Percentiles rank a stretch among this genome's conserved stretches.
Evolutionary conservation across 1,140 invertebrate species (phyloP).

Genomic region (Brachionus sp.): DNA sequence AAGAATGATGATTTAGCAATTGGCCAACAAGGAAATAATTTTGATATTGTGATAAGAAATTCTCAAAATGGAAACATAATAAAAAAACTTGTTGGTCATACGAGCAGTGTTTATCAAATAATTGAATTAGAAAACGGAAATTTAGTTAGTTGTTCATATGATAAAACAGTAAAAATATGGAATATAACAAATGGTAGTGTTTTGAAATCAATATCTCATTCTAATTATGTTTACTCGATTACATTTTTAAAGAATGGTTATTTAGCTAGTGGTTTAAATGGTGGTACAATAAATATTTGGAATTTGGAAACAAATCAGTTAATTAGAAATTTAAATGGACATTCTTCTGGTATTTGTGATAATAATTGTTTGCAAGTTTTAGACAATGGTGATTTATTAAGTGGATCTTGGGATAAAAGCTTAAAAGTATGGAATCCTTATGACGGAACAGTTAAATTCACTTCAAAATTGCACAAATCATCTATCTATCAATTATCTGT

Average conservation of each 20-base stretch:
- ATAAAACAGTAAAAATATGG: neutral
- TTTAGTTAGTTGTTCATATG: neutral
- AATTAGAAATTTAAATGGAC: neutral
- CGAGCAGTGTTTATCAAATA: neutral
- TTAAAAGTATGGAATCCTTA: neutral
- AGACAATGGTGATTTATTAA: neutral
- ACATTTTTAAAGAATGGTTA: conserved; percentile 4
- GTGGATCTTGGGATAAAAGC: neutral
- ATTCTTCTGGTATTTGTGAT: neutral
- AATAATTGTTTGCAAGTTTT: neutral
- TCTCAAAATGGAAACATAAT: neutral
- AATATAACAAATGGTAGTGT: neutral
- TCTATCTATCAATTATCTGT: neutral
- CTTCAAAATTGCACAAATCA: neutral
- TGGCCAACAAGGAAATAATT: neutral
- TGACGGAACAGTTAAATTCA: neutral
- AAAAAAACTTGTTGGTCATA: neutral
- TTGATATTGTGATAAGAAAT: neutral
- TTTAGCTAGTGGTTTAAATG: too few species aligned
- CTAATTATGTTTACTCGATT: neutral
- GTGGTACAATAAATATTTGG: too few species aligned
- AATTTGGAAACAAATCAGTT: neutral
- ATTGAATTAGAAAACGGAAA: neutral
- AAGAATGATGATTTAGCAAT: neutral
- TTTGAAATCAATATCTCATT: neutral